Conservation (phyloP, 2,888 invertebrate genomes). For the Drosophila nr. perissopoda region DNA sequence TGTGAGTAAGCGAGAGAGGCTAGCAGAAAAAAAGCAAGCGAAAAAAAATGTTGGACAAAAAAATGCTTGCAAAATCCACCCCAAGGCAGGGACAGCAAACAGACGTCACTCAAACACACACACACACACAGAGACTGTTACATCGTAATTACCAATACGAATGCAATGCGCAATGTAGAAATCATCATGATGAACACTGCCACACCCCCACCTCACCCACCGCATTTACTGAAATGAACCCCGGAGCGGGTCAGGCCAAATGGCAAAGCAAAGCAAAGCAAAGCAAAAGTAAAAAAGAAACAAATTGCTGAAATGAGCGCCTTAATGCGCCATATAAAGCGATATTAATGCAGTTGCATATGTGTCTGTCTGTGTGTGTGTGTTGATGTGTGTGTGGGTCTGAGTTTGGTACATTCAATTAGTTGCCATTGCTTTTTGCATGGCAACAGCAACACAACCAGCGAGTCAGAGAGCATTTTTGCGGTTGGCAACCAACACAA, state of each 20-base stretch:
- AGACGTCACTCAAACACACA: conserved; percentile 62
- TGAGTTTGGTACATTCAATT: conserved; percentile 74
- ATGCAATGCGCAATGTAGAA: conserved; percentile 61
- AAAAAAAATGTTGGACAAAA: conserved; percentile 51
- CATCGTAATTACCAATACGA: conserved; percentile 75
- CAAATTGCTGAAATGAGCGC: conserved; percentile 62
- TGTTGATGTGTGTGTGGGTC: conserved; percentile 18
- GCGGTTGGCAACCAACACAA: conserved; percentile 71
- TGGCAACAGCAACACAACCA: conserved; percentile 46
- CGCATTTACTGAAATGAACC: conserved; percentile 34
- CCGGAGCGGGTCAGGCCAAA: conserved; percentile 39
- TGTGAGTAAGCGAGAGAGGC: conserved; percentile 32
- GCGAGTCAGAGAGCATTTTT: conserved; percentile 59
- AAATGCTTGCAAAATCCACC: conserved; percentile 68
- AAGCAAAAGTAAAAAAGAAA: conserved; percentile 18
- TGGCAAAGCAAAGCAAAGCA: conserved; percentile 14
- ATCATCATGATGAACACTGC: conserved; percentile 50
- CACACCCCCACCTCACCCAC: conserved; percentile 19
- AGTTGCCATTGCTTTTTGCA: conserved; percentile 71
- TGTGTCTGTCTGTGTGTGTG: conserved; percentile 1
- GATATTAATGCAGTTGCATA: conserved; percentile 53
- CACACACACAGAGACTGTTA: conserved; percentile 34
- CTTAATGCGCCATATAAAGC: conserved; percentile 72
- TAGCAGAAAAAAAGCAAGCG: conserved; percentile 32
- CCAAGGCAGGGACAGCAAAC: conserved; percentile 70